Evolutionary conservation across 2,797 vertebrate genomes (phyloP).

Genomic region (Periophthalmus magnuspinnatus): DNA sequence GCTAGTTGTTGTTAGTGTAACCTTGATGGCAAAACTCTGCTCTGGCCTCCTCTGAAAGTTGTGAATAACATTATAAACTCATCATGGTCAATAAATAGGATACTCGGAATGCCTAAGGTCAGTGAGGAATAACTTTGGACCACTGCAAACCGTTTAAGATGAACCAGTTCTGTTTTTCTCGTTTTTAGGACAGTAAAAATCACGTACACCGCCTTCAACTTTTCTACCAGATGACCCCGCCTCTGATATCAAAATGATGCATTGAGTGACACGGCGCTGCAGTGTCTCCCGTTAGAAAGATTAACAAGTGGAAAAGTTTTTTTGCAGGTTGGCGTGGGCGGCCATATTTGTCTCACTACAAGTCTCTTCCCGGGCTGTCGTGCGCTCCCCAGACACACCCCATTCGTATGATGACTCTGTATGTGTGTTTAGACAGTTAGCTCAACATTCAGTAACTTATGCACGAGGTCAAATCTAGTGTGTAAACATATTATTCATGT

Average conservation of each 20-base stretch:
- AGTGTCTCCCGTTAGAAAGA: conserved; percentile 46
- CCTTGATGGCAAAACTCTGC: no score
- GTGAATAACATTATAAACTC: no score
- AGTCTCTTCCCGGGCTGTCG: conserved; percentile 27
- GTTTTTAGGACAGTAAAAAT: no score
- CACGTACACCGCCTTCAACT: conserved; percentile 31
- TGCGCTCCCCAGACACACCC: conserved; percentile 25
- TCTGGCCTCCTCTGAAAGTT: no score
- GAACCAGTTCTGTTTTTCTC: no score
- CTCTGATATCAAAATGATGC: conserved; percentile 57
- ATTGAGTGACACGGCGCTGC: conserved; percentile 42
- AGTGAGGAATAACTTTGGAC: no score
- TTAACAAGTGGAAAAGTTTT: conserved; percentile 73
- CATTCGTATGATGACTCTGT: conserved; percentile 32
- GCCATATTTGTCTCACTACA: conserved; percentile 30
- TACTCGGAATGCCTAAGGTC: no score
- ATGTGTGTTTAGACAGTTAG: conserved; percentile 29
- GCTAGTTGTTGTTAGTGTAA: no score
- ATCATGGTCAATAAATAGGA: no score
- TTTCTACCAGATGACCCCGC: conserved; percentile 40
- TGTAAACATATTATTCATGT: neutral
- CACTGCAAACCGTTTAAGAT: no score
- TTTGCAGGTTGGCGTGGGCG: conserved; percentile 59
- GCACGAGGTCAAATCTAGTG: neutral
- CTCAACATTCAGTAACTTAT: conserved; percentile 25